phyloP scores from a whole-genome alignment of 1,140 invertebrate species.

The Archivesica marissinica region DNA sequence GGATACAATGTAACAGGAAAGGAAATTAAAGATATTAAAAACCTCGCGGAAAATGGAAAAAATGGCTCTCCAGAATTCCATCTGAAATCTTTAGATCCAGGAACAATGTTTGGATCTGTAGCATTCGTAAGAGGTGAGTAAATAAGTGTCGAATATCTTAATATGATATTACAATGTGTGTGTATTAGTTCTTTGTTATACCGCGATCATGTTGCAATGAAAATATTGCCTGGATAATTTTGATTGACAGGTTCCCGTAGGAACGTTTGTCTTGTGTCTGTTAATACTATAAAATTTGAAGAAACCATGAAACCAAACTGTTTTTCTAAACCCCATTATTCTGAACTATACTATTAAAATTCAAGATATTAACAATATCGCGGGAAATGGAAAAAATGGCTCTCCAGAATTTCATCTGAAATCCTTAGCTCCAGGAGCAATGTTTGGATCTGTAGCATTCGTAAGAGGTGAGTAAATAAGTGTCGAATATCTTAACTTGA shows the following conservation, averaged over 20 bases:
- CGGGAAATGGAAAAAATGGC: slow-evolving; percentile 6
- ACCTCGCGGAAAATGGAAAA: background rate
- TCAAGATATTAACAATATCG: slow-evolving; percentile 15
- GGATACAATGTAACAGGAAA: background rate
- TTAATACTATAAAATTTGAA: no score
- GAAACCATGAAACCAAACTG: no score
- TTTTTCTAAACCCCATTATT: no score
- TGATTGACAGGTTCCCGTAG: no score
- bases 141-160: background rate
- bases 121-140: slow-evolving; percentile 75
- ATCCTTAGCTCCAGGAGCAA: slow-evolving; percentile 65
- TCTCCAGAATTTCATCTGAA: slow-evolving; percentile 25
- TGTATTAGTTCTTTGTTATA: background rate
- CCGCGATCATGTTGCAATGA: background rate
- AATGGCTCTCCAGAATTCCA: slow-evolving; percentile 42
- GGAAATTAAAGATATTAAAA: slow-evolving; percentile 12
- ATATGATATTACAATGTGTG: background rate
- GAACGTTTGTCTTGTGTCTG: no score
- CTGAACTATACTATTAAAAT: no score
- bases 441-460: slow-evolving; percentile 78
- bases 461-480: slow-evolving; percentile 70
- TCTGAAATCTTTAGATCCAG: slow-evolving; percentile 63
- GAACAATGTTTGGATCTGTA: slow-evolving; percentile 78
- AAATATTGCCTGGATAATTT: no score
- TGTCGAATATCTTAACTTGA: background rate